phyloP scores from a whole-genome alignment of 2,888 invertebrate species.

The Habroteleia sp. region DNA sequence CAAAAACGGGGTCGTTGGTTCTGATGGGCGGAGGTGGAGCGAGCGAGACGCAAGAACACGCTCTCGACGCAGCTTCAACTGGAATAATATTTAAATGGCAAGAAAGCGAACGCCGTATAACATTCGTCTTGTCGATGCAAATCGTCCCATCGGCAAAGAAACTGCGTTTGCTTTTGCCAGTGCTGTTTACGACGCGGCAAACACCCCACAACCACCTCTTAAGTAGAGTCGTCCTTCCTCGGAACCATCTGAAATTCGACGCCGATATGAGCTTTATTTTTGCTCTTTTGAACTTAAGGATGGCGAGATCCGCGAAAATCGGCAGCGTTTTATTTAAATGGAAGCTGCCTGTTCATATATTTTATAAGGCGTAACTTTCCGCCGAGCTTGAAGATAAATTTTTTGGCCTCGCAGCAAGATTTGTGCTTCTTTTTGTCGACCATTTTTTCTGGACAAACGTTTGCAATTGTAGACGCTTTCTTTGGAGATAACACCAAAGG shows the following conservation, averaged over 20 bases:
- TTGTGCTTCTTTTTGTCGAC: too few relatives aligned
- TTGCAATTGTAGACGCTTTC: too few relatives aligned
- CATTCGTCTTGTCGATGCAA: slow-evolving; percentile 33
- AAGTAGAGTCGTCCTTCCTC: slow-evolving; percentile 23
- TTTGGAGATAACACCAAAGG: too few relatives aligned
- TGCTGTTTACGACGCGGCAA: not conserved
- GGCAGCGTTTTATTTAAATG: slow-evolving; percentile 14
- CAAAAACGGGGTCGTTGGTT: slow-evolving; percentile 38
- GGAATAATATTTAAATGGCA: slow-evolving; percentile 49
- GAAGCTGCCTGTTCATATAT: slow-evolving; percentile 21
- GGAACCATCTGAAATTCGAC: slow-evolving; percentile 12
- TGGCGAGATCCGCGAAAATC: slow-evolving; percentile 1
- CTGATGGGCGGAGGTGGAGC: slow-evolving; percentile 8
- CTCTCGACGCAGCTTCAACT: slow-evolving; percentile 50
- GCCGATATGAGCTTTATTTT: slow-evolving; percentile 17
- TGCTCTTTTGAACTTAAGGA: not conserved
- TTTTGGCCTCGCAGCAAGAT: too few relatives aligned
- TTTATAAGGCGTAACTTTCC: slow-evolving; percentile 8
- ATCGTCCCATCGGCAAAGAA: slow-evolving; percentile 45
- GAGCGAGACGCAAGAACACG: slow-evolving; percentile 21
- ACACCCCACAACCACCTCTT: slow-evolving; percentile 6
- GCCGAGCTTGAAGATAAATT: too few relatives aligned
- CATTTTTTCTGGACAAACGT: too few relatives aligned
- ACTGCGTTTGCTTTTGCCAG: slow-evolving; percentile 12
- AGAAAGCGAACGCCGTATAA: slow-evolving; percentile 21